Percentiles rank a stretch among this genome's conserved stretches.
These are phyloP conservation scores for Hippocampus mohnikei DNA, from an alignment of 2,113 vertebrate species.

Conservation along the genomic window DNA sequence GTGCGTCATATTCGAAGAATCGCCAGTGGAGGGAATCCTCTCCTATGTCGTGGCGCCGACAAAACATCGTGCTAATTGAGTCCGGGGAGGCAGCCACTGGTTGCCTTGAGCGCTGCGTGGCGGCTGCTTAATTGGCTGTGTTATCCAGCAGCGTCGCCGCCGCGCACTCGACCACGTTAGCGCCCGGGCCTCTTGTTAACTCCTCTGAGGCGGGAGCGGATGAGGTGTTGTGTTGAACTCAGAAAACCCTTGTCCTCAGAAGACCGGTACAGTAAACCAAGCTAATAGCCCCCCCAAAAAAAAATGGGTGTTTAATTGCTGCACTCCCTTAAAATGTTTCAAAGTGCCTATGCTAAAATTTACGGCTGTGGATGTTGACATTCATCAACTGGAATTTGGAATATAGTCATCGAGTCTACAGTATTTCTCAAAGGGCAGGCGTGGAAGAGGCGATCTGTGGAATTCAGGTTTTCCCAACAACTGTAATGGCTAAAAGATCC, in stretches of 20 bases:
- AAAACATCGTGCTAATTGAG: constrained; percentile 65
- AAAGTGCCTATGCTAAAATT: neutral
- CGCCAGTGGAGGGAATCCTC: constrained; percentile 37
- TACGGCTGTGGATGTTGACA: neutral
- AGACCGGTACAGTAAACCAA: neutral
- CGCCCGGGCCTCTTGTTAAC: constrained; percentile 29
- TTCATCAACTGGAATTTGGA: neutral
- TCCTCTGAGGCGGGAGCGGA: constrained; percentile 11
- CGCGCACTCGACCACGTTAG: constrained; percentile 28
- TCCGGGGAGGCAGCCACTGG: constrained; percentile 61
- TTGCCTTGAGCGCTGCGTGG: constrained; percentile 67
- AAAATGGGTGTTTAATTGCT: neutral
- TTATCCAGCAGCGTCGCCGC: constrained; percentile 54
- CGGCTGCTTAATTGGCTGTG: constrained; percentile 64
- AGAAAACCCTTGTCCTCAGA: neutral
- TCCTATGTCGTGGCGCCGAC: constrained; percentile 29
- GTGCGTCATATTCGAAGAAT: constrained; percentile 29
- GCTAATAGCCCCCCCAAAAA: neutral
- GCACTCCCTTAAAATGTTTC: neutral
- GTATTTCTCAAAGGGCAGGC: neutral
- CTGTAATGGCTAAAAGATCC: neutral
- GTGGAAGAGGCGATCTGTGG: neutral
- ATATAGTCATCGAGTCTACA: neutral
- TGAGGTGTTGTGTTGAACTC: neutral
- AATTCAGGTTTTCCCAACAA: neutral